Percentiles rank a stretch among this genome's conserved stretches.
Conservation (phyloP, 2,113 vertebrate genomes). For the Gavia stellata region DNA sequence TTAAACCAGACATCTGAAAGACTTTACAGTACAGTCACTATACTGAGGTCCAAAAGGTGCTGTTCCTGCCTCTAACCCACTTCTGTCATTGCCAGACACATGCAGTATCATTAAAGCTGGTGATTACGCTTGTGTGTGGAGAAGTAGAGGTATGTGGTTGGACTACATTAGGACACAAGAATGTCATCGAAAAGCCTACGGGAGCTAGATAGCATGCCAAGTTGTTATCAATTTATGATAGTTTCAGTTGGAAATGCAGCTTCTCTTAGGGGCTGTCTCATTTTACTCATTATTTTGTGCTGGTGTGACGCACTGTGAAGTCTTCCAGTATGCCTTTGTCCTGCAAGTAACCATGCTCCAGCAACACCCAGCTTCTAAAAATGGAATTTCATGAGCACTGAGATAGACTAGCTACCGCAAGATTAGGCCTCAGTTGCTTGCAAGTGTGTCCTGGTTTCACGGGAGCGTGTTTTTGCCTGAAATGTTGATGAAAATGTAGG, state of each 20-base stretch:
- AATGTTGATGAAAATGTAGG: neutral
- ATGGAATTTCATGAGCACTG: conserved; percentile 16
- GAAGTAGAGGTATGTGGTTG: neutral
- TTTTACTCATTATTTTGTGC: neutral
- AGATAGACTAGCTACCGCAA: neutral
- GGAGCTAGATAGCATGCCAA: neutral
- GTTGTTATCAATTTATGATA: neutral
- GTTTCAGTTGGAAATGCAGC: neutral
- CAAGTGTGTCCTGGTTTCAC: neutral
- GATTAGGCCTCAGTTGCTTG: neutral
- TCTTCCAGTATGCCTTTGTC: neutral
- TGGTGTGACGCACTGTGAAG: neutral
- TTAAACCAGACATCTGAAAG: neutral
- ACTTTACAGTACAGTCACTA: neutral
- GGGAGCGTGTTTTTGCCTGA: neutral
- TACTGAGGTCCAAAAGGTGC: neutral
- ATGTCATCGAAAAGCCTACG: neutral
- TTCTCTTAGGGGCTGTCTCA: neutral
- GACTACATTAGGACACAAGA: neutral
- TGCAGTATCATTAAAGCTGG: neutral
- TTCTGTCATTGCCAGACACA: neutral
- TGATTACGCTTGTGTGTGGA: neutral
- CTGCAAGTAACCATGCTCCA: conserved; percentile 2
- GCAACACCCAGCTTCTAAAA: conserved; percentile 38
- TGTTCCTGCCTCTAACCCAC: neutral